A percentile compares a stretch with the other conserved stretches of the same genome.
Conservation (phyloP, 2,113 vertebrate species). For the Tylochromis polylepis region DNA sequence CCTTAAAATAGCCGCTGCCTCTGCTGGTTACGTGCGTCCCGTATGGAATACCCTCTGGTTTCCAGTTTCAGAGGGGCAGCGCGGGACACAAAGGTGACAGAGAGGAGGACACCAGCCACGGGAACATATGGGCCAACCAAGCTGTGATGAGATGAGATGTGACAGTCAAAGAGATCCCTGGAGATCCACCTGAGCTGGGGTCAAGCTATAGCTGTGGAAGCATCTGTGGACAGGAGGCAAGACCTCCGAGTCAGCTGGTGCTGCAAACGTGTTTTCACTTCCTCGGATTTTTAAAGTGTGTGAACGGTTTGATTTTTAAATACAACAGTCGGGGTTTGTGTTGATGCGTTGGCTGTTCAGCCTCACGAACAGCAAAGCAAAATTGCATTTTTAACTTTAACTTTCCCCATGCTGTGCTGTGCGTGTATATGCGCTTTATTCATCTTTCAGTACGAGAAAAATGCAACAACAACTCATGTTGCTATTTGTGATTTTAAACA, state of each 20-base stretch:
- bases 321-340: neutral
- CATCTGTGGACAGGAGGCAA: constrained; percentile 33
- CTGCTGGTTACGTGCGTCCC: neutral
- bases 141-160: constrained; percentile 57
- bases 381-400: neutral
- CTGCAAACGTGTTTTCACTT: neutral
- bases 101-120: constrained; percentile 38
- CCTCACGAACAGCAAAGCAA: neutral
- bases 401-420: neutral
- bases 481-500: neutral
- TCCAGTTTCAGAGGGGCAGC: neutral
- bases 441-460: neutral
- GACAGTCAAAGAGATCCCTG: constrained; percentile 49
- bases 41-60: neutral
- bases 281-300: neutral
- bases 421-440: neutral
- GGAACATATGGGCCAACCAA: constrained; percentile 57
- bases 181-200: constrained; percentile 45
- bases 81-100: neutral
- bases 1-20: constrained; percentile 33
- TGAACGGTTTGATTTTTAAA: neutral
- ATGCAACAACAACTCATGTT: neutral
- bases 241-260: neutral
- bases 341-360: neutral
- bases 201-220: constrained; percentile 35